These are phyloP conservation scores for Prunella strophiata DNA, from an alignment of 2,797 vertebrate species.

Conservation along the genomic window DNA sequence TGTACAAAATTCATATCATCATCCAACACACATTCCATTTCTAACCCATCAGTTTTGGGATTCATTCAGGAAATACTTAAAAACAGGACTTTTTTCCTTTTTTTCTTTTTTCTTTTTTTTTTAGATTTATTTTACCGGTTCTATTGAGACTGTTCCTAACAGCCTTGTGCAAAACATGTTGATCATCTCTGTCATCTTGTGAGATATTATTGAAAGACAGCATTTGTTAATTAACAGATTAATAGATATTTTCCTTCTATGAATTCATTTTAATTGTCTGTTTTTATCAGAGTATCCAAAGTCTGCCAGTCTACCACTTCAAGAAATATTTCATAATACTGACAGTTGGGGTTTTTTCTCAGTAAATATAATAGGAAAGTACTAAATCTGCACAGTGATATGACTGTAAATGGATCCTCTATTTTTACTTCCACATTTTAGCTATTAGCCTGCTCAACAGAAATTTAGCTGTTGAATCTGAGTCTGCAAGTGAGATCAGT, in stretches of 20 bases:
- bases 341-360: accelerated
- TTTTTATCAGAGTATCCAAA: neutral
- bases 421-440: neutral
- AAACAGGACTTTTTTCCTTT: neutral
- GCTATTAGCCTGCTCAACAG: neutral
- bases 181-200: conserved; percentile 10
- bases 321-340: neutral
- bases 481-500: neutral
- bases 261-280: neutral
- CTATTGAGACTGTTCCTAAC: conserved; percentile 30
- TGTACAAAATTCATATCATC: conserved; percentile 38
- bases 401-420: neutral
- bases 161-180: neutral
- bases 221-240: conserved; percentile 10
- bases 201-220: neutral
- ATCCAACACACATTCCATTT: conserved; percentile 33
- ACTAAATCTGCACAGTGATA: neutral
- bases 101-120: neutral
- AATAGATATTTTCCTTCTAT: neutral
- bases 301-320: neutral
- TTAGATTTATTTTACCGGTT: neutral
- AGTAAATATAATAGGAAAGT: neutral
- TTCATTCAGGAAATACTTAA: conserved; percentile 62
- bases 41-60: conserved; percentile 58
- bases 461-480: neutral